Evolutionary conservation across 2,113 vertebrate species (phyloP).

Genomic region (Centropus unirufus): DNA sequence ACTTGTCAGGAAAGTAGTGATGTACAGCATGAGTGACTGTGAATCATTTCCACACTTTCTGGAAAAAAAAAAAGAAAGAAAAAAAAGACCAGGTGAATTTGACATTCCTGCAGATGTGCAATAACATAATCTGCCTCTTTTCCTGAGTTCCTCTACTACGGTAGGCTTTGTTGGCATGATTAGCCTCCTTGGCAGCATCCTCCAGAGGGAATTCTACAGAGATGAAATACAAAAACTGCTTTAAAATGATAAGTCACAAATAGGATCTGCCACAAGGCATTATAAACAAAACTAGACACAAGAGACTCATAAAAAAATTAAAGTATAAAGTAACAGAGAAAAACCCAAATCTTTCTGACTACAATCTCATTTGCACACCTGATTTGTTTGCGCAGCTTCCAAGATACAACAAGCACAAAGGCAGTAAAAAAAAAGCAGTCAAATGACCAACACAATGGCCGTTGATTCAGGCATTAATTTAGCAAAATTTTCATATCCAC

Average conservation of each 20-base stretch:
- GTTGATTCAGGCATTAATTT: background rate
- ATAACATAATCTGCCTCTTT: constrained; percentile 50
- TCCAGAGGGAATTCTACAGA: constrained; percentile 70
- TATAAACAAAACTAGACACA: constrained; percentile 70
- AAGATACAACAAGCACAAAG: background rate
- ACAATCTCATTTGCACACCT: constrained; percentile 60
- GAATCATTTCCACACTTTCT: background rate
- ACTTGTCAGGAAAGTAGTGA: background rate
- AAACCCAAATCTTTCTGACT: constrained; percentile 40
- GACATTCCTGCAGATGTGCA: constrained; percentile 49
- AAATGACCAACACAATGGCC: background rate
- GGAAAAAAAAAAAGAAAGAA: too few relatives aligned
- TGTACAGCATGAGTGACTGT: background rate
- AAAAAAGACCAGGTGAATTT: constrained; percentile 29
- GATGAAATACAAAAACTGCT: constrained; percentile 72
- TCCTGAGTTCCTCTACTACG: background rate
- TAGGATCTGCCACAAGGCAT: constrained; percentile 72
- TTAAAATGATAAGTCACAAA: constrained; percentile 74
- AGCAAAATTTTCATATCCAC: background rate
- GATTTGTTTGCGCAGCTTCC: constrained; percentile 29
- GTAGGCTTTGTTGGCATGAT: constrained; percentile 65
- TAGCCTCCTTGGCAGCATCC: constrained; percentile 64
- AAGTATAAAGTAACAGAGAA: constrained; percentile 38
- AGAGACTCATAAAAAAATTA: constrained; percentile 70
- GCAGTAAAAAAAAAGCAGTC: background rate